Percentiles rank a stretch among this genome's conserved stretches.
phyloP scores from a whole-genome alignment of 2,888 invertebrate species.

The Tetragonisca angustula region DNA sequence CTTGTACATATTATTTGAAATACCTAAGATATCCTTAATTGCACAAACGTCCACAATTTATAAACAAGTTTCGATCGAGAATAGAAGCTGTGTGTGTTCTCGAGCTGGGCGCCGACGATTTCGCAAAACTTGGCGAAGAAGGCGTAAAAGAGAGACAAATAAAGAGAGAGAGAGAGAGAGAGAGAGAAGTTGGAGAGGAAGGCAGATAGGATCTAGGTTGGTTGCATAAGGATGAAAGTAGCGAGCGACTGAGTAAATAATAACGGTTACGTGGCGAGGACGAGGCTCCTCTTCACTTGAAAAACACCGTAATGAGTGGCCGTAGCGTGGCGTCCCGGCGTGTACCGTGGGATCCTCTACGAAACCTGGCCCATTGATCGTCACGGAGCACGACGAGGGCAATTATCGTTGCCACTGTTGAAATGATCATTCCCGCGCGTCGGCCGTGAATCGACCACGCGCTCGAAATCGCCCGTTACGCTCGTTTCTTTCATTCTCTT shows the following conservation, averaged over 20 bases:
- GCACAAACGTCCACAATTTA: no score
- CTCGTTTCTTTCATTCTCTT: neutral
- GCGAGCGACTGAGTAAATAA: constrained; percentile 82
- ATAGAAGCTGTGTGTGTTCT: constrained; percentile 45
- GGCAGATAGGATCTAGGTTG: constrained; percentile 74
- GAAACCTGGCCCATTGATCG: constrained; percentile 66
- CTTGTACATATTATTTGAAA: no score
- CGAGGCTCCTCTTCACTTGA: constrained; percentile 65
- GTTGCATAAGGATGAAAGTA: constrained; percentile 83
- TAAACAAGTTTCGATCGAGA: constrained; percentile 16
- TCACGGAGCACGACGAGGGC: constrained; percentile 43
- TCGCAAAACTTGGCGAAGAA: constrained; percentile 62
- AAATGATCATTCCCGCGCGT: constrained; percentile 54
- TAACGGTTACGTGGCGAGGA: constrained; percentile 80
- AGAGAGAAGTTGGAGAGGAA: constrained; percentile 56
- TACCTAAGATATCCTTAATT: no score
- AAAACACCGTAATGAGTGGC: constrained; percentile 67
- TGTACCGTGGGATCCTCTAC: constrained; percentile 63
- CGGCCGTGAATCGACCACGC: constrained; percentile 44
- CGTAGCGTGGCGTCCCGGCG: constrained; percentile 36
- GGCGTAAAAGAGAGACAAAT: constrained; percentile 20
- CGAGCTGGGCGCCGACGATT: constrained; percentile 65
- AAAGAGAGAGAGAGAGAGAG: neutral
- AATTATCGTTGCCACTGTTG: constrained; percentile 52
- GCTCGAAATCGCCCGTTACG: constrained; percentile 15